Conservation (phyloP, 2,797 vertebrate species). For the Tinamus major region DNA sequence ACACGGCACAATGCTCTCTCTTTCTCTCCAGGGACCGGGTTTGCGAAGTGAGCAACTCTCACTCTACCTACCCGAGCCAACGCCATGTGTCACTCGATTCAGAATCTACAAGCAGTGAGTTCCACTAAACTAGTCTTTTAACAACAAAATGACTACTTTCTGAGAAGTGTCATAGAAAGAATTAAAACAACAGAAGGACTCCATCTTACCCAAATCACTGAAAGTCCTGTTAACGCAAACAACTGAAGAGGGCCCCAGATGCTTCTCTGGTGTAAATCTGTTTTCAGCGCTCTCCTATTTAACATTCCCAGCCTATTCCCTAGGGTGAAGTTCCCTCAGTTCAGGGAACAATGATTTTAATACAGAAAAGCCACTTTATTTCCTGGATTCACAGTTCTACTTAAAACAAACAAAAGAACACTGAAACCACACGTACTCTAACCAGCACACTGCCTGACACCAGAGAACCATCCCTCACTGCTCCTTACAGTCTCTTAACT, state of each 20-base stretch:
- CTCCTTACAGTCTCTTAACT: neutral
- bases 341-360: neutral
- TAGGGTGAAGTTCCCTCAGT: neutral
- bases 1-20: neutral
- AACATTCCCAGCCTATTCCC: neutral
- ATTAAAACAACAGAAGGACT: neutral
- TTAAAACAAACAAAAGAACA: too few species aligned
- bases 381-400: neutral
- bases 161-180: neutral
- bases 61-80: neutral
- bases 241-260: neutral
- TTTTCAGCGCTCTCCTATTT: neutral
- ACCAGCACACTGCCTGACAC: neutral
- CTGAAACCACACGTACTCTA: neutral
- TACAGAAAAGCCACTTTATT: neutral
- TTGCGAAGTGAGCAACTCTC: neutral
- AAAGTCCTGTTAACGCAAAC: neutral
- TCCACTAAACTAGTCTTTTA: neutral
- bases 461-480: fast-evolving
- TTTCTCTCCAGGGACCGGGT: neutral
- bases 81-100: fast-evolving
- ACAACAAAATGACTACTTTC: neutral
- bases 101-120: neutral
- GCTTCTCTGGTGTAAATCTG: neutral
- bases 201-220: neutral